These are phyloP conservation scores for Xenopus laevis DNA, from an alignment of 2,113 vertebrate genomes.

Conservation along the genomic window DNA sequence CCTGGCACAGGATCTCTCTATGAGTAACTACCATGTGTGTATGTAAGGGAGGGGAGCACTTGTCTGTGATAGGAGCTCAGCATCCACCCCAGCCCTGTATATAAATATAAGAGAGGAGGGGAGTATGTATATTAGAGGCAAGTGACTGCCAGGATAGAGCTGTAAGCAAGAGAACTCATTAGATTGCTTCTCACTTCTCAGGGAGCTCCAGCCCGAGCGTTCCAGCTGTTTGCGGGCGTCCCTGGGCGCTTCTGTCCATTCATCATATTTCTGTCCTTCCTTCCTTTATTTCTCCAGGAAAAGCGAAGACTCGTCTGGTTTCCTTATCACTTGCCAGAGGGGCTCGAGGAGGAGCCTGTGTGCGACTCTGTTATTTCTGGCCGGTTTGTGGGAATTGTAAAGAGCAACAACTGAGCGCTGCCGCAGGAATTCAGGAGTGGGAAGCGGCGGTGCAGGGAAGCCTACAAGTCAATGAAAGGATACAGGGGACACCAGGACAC, in stretches of 20 bases:
- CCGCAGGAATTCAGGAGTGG: slow-evolving; percentile 72
- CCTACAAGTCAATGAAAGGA: slow-evolving; percentile 80
- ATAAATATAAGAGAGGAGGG: slow-evolving; percentile 19
- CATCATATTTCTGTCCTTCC: slow-evolving; percentile 37
- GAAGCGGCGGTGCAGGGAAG: slow-evolving; percentile 64
- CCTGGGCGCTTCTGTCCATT: slow-evolving; percentile 27
- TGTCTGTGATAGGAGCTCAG: slow-evolving; percentile 14
- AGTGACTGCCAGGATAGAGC: background rate
- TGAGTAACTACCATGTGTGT: too few relatives aligned
- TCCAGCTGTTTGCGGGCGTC: background rate
- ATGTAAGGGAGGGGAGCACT: background rate
- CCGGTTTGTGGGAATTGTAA: slow-evolving; percentile 17
- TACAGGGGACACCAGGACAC: slow-evolving; percentile 73
- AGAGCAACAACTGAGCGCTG: background rate
- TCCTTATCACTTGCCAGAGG: slow-evolving; percentile 47
- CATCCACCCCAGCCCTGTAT: slow-evolving; percentile 21
- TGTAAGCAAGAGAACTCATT: slow-evolving; percentile 24
- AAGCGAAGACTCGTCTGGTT: slow-evolving; percentile 31
- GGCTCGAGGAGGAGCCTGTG: slow-evolving; percentile 45
- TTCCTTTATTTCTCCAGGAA: slow-evolving; percentile 13
- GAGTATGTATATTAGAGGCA: slow-evolving; percentile 3
- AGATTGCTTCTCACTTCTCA: background rate
- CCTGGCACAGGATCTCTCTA: too few relatives aligned
- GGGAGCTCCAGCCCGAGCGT: background rate
- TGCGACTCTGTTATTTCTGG: background rate